These are phyloP conservation scores for Oncorhynchus masou DNA, from an alignment of 2,113 vertebrate genomes.

Conservation along the genomic window DNA sequence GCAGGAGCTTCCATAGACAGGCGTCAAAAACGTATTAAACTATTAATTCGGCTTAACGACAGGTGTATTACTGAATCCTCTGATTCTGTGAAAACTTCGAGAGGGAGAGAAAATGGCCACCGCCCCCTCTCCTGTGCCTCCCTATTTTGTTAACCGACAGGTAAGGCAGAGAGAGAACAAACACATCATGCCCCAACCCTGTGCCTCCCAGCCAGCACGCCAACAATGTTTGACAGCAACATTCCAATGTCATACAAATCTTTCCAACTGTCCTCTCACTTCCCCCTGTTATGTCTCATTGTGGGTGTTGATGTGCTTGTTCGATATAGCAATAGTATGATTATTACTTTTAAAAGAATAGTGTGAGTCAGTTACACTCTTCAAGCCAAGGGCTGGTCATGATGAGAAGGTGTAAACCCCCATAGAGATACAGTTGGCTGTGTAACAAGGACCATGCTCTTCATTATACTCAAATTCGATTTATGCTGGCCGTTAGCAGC, in stretches of 20 bases:
- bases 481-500: no score
- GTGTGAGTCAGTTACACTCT: no score
- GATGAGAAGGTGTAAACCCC: no score
- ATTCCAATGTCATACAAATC: constrained; percentile 41
- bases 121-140: constrained; percentile 50
- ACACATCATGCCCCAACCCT: background rate
- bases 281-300: background rate
- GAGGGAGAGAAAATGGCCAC: constrained; percentile 55
- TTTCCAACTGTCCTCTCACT: background rate
- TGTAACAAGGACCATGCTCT: no score
- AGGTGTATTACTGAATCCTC: constrained; percentile 38
- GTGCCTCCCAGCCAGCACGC: constrained; percentile 4
- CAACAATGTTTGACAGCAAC: constrained; percentile 14
- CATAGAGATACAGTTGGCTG: no score
- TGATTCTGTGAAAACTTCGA: constrained; percentile 25
- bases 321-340: background rate
- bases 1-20: constrained; percentile 33
- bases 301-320: background rate
- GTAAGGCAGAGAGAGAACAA: constrained; percentile 48
- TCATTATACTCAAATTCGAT: no score
- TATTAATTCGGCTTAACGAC: constrained; percentile 4
- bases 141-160: constrained; percentile 43
- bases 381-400: no score
- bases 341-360: no score
- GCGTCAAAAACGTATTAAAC: background rate